Evolutionary conservation across 2,113 vertebrate genomes (phyloP).

Genomic region (Pygoscelis adeliae): DNA sequence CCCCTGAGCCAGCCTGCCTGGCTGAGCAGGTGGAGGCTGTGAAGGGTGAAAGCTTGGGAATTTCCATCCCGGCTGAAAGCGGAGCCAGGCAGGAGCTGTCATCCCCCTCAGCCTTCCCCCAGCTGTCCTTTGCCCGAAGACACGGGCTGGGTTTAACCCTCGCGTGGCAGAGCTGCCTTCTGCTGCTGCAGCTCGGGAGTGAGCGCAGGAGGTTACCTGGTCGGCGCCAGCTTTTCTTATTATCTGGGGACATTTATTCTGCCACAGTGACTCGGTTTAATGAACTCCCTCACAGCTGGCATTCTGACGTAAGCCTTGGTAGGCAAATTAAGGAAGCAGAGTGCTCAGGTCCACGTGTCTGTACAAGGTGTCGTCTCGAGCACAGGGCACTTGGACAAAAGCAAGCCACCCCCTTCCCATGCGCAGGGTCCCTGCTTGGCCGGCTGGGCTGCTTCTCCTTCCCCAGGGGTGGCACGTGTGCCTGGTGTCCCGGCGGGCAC

Average conservation of each 20-base stretch:
- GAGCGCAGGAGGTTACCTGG: background rate
- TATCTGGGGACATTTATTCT: conserved; percentile 59
- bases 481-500: background rate
- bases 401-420: rapidly evolving
- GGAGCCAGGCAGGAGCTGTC: background rate
- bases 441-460: background rate
- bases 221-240: conserved; percentile 17
- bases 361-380: background rate
- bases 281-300: conserved; percentile 59
- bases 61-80: background rate
- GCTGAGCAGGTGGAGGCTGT: conserved; percentile 2
- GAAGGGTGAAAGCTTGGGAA: background rate
- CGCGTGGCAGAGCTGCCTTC: background rate
- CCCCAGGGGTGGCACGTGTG: background rate
- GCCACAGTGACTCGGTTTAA: conserved; percentile 48
- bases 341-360: background rate
- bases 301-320: background rate
- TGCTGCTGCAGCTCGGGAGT: rapidly evolving
- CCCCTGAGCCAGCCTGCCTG: background rate
- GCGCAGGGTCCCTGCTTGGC: background rate
- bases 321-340: background rate
- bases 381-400: background rate
- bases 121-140: background rate
- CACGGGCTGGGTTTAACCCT: background rate
- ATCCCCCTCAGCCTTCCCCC: background rate